phyloP scores from a whole-genome alignment of 2,113 vertebrate species.

The Plectropomus leopardus region DNA sequence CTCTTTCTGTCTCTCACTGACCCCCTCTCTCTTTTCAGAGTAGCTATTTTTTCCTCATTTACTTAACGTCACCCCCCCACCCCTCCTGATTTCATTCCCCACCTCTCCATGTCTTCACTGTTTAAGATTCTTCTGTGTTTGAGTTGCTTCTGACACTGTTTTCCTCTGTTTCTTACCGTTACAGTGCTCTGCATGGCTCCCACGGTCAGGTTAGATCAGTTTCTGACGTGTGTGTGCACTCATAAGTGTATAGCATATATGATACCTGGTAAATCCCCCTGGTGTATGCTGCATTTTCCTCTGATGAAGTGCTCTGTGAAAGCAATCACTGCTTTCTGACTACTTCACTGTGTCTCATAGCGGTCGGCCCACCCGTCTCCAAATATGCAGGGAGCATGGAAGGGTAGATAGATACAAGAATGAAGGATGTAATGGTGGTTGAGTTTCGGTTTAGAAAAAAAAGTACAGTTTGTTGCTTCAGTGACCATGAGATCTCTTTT shows the following conservation, averaged over 20 bases:
- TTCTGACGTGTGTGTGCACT: slow-evolving; percentile 11
- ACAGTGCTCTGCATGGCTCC: slow-evolving; percentile 20
- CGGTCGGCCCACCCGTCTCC: slow-evolving; percentile 67
- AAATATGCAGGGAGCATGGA: slow-evolving; percentile 58
- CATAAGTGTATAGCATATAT: slow-evolving; percentile 15
- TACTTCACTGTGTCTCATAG: slow-evolving; percentile 47
- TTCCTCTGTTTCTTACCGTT: slow-evolving; percentile 4
- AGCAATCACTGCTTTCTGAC: slow-evolving; percentile 61
- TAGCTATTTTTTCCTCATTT: slow-evolving; percentile 42
- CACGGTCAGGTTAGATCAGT: slow-evolving; percentile 18
- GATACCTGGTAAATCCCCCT: slow-evolving; percentile 51
- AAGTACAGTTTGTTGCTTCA: slow-evolving; percentile 9
- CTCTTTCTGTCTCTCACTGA: slow-evolving; percentile 49
- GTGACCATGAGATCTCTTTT: slow-evolving; percentile 31
- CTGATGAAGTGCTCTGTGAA: slow-evolving; percentile 65
- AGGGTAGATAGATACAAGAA: slow-evolving; percentile 46
- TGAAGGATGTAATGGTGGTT: slow-evolving; percentile 44
- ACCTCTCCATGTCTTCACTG: slow-evolving; percentile 13
- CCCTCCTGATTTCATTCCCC: not conserved
- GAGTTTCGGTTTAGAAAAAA: slow-evolving; percentile 19
- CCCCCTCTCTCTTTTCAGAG: slow-evolving; percentile 39
- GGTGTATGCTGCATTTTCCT: slow-evolving; percentile 44
- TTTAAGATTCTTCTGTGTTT: slow-evolving; percentile 23
- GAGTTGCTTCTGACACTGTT: slow-evolving; percentile 22
- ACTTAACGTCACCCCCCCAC: slow-evolving; percentile 7